Conservation (phyloP, 2,113 vertebrate species). For the Amazona guildingii region DNA sequence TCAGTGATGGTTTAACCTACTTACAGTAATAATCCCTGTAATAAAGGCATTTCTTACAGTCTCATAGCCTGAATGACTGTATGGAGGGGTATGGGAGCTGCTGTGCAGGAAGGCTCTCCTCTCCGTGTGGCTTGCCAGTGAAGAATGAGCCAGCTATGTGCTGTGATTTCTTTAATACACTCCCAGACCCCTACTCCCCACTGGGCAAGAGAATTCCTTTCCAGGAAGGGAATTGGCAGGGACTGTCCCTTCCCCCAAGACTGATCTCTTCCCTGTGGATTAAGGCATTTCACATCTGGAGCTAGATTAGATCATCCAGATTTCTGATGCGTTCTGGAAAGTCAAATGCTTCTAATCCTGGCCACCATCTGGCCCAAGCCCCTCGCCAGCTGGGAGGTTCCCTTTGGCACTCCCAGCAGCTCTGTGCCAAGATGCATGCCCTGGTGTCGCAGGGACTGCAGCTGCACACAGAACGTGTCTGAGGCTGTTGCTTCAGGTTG, state of each 20-base stretch:
- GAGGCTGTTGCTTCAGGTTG: background rate
- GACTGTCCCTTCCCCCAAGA: background rate
- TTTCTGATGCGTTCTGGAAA: background rate
- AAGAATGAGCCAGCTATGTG: background rate
- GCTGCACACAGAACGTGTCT: accelerated
- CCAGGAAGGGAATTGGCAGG: background rate
- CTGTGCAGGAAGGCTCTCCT: background rate
- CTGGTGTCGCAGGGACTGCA: background rate
- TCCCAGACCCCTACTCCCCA: background rate
- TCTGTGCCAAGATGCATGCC: background rate
- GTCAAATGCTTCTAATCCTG: conserved; percentile 27
- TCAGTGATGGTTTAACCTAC: conserved; percentile 64
- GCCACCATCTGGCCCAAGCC: conserved; percentile 24
- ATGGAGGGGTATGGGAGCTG: background rate
- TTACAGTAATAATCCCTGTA: conserved; percentile 38
- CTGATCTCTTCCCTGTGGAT: background rate
- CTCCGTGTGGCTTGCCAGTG: background rate
- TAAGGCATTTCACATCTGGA: conserved; percentile 48
- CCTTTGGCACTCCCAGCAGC: background rate
- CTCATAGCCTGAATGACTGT: background rate
- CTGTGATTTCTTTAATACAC: background rate
- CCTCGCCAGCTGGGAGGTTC: background rate
- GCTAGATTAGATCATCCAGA: background rate
- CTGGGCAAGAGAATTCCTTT: background rate
- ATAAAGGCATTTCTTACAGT: conserved; percentile 40